A percentile compares a stretch with the other conserved stretches of the same genome.
Evolutionary conservation across 2,888 invertebrate species (phyloP).

Genomic region (Ptilodon capucinus): DNA sequence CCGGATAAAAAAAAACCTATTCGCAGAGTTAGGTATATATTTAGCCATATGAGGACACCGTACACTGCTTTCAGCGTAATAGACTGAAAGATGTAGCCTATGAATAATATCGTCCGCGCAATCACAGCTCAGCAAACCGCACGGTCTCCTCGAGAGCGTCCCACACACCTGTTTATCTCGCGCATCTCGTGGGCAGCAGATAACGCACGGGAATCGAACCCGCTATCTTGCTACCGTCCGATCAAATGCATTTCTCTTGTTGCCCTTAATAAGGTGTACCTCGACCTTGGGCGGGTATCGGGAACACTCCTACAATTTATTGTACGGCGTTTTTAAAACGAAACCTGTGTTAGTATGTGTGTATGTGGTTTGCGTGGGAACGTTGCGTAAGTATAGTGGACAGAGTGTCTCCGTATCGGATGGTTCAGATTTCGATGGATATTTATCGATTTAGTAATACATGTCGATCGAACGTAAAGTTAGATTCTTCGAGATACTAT

Average conservation of each 20-base stretch:
- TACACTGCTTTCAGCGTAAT: not conserved
- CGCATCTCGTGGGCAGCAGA: constrained; percentile 50
- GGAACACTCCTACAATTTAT: constrained; percentile 35
- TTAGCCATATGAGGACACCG: too few species aligned
- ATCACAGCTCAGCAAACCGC: not conserved
- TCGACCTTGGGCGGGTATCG: constrained; percentile 32
- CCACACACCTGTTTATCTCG: constrained; percentile 66
- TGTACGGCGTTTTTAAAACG: constrained; percentile 31
- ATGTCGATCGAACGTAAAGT: not conserved
- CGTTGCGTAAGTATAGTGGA: not conserved
- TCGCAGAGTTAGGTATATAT: too few species aligned
- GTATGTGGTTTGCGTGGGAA: not conserved
- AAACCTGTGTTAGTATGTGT: constrained; percentile 28
- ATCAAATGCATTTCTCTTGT: constrained; percentile 79
- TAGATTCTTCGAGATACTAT: not conserved
- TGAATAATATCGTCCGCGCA: not conserved
- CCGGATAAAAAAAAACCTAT: too few species aligned
- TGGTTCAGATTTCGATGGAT: not conserved
- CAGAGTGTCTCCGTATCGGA: not conserved
- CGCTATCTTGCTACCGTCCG: constrained; percentile 60
- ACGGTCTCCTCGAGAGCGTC: constrained; percentile 14
- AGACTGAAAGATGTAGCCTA: not conserved
- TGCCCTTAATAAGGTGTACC: constrained; percentile 57
- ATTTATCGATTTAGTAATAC: not conserved
- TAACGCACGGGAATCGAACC: constrained; percentile 52